Conservation (phyloP, 2,888 invertebrate species). For the Eupithecia dodoneata region DNA sequence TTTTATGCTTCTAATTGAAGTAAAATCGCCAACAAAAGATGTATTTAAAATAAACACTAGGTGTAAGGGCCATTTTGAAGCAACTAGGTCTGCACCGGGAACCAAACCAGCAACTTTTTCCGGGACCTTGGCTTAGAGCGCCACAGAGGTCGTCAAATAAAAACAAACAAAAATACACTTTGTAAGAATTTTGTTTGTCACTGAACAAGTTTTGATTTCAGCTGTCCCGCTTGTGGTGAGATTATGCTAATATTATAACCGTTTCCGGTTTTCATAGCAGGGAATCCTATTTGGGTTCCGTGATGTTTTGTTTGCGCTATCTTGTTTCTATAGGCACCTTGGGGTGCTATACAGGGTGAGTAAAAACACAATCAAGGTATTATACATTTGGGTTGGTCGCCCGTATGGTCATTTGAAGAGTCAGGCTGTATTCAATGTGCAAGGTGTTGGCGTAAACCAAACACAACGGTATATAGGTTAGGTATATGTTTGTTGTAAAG, state of each 20-base stretch:
- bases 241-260: conserved; percentile 58
- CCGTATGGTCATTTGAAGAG: too few species aligned
- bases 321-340: conserved; percentile 41
- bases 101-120: background rate
- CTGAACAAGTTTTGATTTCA: conserved; percentile 71
- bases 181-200: conserved; percentile 35
- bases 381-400: background rate
- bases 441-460: too few species aligned
- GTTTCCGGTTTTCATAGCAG: conserved; percentile 49
- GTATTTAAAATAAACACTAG: background rate
- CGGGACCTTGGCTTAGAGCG: background rate
- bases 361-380: background rate
- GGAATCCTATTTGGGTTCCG: conserved; percentile 48
- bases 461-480: too few species aligned
- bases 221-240: conserved; percentile 43
- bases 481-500: background rate
- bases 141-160: background rate
- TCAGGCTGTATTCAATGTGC: too few species aligned
- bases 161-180: conserved; percentile 7
- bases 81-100: background rate
- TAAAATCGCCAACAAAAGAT: background rate
- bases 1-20: too few species aligned
- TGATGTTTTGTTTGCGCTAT: conserved; percentile 53
- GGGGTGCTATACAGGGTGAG: conserved; percentile 24
- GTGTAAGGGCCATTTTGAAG: background rate